Evolutionary conservation across 2,888 invertebrate species (phyloP).

Genomic region (Germaria angustata): DNA sequence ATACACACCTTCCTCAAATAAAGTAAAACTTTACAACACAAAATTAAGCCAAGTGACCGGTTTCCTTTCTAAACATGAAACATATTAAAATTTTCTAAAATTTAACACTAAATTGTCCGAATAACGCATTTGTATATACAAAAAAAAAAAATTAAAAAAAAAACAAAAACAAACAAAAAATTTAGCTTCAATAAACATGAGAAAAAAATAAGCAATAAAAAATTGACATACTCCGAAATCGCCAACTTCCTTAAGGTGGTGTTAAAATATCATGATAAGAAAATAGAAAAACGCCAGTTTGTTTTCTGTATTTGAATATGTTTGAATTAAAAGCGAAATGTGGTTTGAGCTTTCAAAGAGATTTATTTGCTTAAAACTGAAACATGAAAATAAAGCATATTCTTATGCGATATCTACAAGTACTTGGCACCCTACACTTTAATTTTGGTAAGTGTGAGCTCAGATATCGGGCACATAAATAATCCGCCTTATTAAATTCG

Average conservation of each 20-base stretch:
- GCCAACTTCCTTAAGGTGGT: conserved; percentile 65
- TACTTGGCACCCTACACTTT: not conserved
- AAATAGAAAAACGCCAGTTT: conserved; percentile 18
- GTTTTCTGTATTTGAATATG: conserved; percentile 30
- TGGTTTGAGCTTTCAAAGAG: conserved; percentile 58
- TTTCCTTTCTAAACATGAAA: conserved; percentile 66
- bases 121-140: conserved; percentile 46
- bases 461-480: no score
- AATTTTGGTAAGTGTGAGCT: no score
- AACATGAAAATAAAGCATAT: not conserved
- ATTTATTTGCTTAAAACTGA: conserved; percentile 41
- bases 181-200: no score
- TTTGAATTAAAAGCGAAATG: conserved; percentile 64
- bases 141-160: conserved; percentile 4
- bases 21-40: not conserved
- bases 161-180: not conserved
- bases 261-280: conserved; percentile 45
- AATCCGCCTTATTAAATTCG: no score
- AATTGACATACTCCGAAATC: conserved; percentile 48
- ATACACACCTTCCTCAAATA: conserved; percentile 47
- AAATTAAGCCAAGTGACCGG: conserved; percentile 54
- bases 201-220: conserved; percentile 12
- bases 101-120: conserved; percentile 50
- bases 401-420: not conserved
- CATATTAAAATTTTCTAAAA: conserved; percentile 33